Base-by-base conservation (phyloP, 2,888 invertebrate genomes). In the Pterostichus niger region DNA sequence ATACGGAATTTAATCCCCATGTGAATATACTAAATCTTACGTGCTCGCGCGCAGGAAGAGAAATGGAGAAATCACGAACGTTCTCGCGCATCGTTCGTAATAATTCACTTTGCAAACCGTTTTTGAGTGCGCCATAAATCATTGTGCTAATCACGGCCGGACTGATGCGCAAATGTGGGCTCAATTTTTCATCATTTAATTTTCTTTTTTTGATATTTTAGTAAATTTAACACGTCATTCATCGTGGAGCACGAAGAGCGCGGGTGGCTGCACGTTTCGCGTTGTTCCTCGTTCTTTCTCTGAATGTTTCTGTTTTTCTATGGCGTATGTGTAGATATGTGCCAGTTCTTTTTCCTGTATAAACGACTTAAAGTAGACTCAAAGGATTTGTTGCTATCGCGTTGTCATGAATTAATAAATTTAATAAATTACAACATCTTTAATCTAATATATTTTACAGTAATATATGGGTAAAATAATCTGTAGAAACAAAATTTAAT, bases 161-260 rank as follows among this genome's bases (percentile, higher is more conserved):
- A 82, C 75, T 82, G 82, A 82, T 82, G 82, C 82, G 82, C 82
- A 82, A 54, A 82, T 82, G 82, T 82, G 76, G 59, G 35, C 82
- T 82, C 82, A 82, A 82, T 82, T 82, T 82, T 82, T 82, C 82
- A 82, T 76, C 82, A 82, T 82, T 82, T 82, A 75, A 76, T 82
- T 82, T 82, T 76, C 82, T 64, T 76, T 82, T 82, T 82, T 82
- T 82, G 61, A 75, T 59, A 82, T 76, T 82, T 82, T 82, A 82
- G 61, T 82, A 75, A 82, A 82, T 82, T 82, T 82, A 82, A 82
- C 76, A 82, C 76, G 82, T 82, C 82, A 82, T 76, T 82, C 76
- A 82, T 76, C 76, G 71, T 17, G 13, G 15, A 17, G 11, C 24
- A 46, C 44, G 24, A 17, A 46, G 6, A 11, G 71, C n/a, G 71